Evolutionary conservation across 1,140 invertebrate species (phyloP), one percentile per base, ranked within the genome.

Genomic region (Antheraea pernyi): DNA sequence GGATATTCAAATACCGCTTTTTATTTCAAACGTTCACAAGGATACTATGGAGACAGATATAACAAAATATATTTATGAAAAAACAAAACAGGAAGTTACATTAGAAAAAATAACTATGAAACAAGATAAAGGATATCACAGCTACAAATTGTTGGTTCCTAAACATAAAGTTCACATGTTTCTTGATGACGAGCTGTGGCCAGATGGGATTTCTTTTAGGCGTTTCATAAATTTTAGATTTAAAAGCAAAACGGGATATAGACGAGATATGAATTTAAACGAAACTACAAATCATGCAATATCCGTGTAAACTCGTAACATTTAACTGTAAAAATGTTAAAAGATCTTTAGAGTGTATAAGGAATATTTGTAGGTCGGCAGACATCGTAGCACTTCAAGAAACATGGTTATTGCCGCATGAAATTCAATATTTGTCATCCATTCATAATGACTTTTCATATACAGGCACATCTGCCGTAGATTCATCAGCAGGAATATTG

Each of bases 21-120:
- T 81, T 71, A 75, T 81, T n/a, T 71, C 70, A 2, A 77, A 78
- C 7, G 68, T 78, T 19, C 59, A 76, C 46, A 76, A 72, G 42
- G 19, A 64, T 0, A 69, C 67, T 4, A 61, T 65, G 0, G 46
- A 66, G 7, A 22, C 30, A 0, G 70, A 74, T 60, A 59, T 59
- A n/a, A 7, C 22, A 4, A 11, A 37, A 9, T 67, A 68, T 11
- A 61, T 68, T 3, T 19, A 36, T 0, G 37, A 68, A 13, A 75
- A 71, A 60, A 75, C 73, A 10, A 22, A 42, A 4, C 42, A 58
- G 8, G n/a, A 65, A 11, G 70, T 75, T 6, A 19, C 39, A 19
- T 53, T 69, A 30, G 42, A 59, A 59, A 69, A 61, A 61, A 65
- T 71, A 16, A 65, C 66, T 9, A 73, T 73, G 71, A 71, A 70